phyloP scores from a whole-genome alignment of 2,888 invertebrate species.

The Amphipoea oculea region DNA sequence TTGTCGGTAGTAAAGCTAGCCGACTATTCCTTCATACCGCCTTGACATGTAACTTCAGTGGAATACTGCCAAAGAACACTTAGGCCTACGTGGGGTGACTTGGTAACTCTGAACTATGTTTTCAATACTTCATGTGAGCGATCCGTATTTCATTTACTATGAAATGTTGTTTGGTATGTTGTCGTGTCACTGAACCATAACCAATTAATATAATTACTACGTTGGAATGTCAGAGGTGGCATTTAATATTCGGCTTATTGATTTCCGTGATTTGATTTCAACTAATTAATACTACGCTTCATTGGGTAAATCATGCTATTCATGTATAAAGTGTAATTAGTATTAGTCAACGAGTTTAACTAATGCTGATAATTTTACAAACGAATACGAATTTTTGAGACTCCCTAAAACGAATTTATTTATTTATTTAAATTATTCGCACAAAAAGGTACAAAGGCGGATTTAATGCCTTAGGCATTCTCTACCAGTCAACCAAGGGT shows the following conservation, averaged over 20 bases:
- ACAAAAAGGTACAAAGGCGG: no score
- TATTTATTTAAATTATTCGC: no score
- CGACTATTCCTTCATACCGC: slow-evolving; percentile 54
- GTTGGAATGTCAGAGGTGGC: slow-evolving; percentile 16
- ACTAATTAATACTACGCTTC: slow-evolving; percentile 10
- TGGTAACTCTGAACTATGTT: slow-evolving; percentile 33
- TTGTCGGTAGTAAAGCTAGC: slow-evolving; percentile 63
- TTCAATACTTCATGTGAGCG: slow-evolving; percentile 17
- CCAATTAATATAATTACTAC: slow-evolving; percentile 41
- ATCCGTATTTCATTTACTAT: slow-evolving; percentile 36
- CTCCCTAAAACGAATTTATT: no score
- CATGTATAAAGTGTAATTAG: neutral
- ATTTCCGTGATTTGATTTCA: slow-evolving; percentile 17
- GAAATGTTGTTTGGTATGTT: slow-evolving; percentile 10
- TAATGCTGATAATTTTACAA: neutral
- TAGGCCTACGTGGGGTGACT: slow-evolving; percentile 32
- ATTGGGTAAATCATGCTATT: neutral
- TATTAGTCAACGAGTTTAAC: neutral
- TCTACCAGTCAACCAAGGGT: no score
- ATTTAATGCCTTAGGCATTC: no score
- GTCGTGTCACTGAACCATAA: slow-evolving; percentile 20
- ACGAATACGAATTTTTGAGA: neutral
- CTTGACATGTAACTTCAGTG: slow-evolving; percentile 64
- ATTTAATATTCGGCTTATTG: slow-evolving; percentile 33
- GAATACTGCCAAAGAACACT: slow-evolving; percentile 60